A percentile compares a stretch with the other conserved stretches of the same genome.
Evolutionary conservation across 92 coral and sea anemone genomes (phyloP).

Genomic region (Porites cylindrica): DNA sequence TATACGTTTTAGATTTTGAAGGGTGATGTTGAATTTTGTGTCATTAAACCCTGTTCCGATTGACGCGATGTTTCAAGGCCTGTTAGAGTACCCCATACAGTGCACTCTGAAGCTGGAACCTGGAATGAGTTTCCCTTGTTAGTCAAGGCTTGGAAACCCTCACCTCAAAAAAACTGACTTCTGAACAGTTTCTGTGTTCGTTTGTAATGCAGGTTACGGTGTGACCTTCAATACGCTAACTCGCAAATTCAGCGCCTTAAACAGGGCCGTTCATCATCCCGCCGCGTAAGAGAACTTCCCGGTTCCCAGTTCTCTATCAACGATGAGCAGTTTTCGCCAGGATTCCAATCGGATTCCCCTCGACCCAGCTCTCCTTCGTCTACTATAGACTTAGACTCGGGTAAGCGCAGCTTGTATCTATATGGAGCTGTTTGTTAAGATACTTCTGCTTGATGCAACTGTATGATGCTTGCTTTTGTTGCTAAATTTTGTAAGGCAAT

Average conservation of each 20-base stretch:
- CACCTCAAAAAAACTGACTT: not conserved
- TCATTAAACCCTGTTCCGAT: not conserved
- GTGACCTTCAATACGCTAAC: slow-evolving; percentile 95
- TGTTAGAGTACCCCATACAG: too few species aligned
- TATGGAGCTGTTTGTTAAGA: too few species aligned
- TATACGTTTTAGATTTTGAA: not conserved
- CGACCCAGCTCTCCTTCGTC: slow-evolving; percentile 93
- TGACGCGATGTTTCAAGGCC: not conserved
- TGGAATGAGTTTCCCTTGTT: not conserved
- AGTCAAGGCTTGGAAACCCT: not conserved
- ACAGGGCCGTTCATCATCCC: slow-evolving; percentile 93
- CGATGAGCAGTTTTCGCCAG: slow-evolving; percentile 68
- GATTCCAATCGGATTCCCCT: slow-evolving; percentile 81
- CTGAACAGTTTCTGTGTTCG: not conserved
- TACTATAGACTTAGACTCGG: slow-evolving; percentile 85
- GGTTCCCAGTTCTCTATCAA: slow-evolving; percentile 68
- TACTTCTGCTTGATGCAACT: too few species aligned
- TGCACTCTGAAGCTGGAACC: not conserved
- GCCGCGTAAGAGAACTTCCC: slow-evolving; percentile 82
- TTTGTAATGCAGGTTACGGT: slow-evolving; percentile 75
- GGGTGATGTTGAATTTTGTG: not conserved
- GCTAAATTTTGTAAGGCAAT: too few species aligned
- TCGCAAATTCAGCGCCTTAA: slow-evolving; percentile 94
- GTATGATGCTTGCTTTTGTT: too few species aligned
- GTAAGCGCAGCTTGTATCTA: slow-evolving; percentile 30